Base-by-base conservation (phyloP, 2,888 invertebrate genomes). In the Chrysopilus asiliformis region DNA sequence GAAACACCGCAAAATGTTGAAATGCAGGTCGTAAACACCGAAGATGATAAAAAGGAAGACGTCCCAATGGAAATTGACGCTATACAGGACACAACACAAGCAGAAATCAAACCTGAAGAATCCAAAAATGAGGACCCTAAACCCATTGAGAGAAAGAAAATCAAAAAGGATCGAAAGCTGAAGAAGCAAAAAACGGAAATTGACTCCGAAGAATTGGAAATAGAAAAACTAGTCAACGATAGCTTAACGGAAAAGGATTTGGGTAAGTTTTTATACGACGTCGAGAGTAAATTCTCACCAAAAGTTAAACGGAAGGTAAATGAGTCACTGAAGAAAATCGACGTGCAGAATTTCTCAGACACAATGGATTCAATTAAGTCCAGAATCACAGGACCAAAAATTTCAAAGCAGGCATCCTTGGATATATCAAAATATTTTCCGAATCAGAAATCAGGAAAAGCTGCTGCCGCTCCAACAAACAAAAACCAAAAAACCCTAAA, bases 361-460 rank as follows among this genome's bases (percentile, higher is more conserved):
- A 62, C 60, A 2, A 57, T 60, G 53, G 57, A 59, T 41, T 52
- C 52, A 2, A 64, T 64, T 3, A 59, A 60, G 34, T 51, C 59
- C 0, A 59, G 61, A 49, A 50, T 62, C 35, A 51, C 50, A 1
- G 50, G 47, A 29, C 58, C 61, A 2, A 62, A 57, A 16, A 51
- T 59, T 3, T 56, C 58, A 32, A 46, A 57, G 3, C 57, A 57
- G 40, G 40, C 46, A 4, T 47, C 47, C n/a, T 46, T 60, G 2
- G 61, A 64, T 46, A 45, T 64, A 2, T 53, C 61, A 7, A 62
- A 61, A 40, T 64, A 60, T 42, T 64, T 64, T 45, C 64, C 64
- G 7, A 56, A 56, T 41, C 55, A 56, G 32, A 57, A 60, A 44
- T 49, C 47, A 13, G 55, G 57, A 29, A 60, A 60, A 40, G 44